Evolutionary conservation across 2,113 vertebrate genomes (phyloP).

Genomic region (Sciurus niger): DNA sequence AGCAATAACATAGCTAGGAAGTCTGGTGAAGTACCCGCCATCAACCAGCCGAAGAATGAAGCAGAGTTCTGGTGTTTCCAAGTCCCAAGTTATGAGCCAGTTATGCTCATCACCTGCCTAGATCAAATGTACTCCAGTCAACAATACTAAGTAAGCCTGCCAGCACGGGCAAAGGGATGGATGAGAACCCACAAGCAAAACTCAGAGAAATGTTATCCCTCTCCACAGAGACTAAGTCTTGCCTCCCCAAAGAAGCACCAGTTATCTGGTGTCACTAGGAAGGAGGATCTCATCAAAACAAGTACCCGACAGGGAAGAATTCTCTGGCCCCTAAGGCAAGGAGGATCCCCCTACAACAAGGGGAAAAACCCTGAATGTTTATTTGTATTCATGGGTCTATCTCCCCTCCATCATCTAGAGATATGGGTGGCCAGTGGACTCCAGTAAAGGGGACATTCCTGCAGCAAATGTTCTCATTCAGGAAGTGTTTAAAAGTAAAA

Average conservation of each 20-base stretch:
- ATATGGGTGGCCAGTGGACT: background rate
- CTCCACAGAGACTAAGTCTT: background rate
- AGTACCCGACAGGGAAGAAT: background rate
- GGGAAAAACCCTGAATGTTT: accelerated
- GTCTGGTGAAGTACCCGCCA: background rate
- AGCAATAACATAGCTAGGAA: background rate
- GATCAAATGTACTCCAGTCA: background rate
- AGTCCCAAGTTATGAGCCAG: background rate
- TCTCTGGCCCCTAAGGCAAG: background rate
- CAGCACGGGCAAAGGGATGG: background rate
- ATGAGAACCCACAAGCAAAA: background rate
- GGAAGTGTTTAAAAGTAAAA: background rate
- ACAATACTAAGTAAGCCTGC: background rate
- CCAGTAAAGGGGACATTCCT: background rate
- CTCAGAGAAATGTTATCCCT: background rate
- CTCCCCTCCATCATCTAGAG: background rate
- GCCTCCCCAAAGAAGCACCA: background rate
- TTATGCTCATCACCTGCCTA: too few relatives aligned
- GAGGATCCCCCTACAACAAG: background rate
- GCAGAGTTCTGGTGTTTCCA: background rate
- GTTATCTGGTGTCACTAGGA: background rate
- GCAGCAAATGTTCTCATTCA: background rate
- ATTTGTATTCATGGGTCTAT: too few relatives aligned
- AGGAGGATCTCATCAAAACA: background rate
- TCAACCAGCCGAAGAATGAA: background rate